Evolutionary conservation across 2,113 vertebrate species (phyloP).

Genomic region (Osmerus mordax): DNA sequence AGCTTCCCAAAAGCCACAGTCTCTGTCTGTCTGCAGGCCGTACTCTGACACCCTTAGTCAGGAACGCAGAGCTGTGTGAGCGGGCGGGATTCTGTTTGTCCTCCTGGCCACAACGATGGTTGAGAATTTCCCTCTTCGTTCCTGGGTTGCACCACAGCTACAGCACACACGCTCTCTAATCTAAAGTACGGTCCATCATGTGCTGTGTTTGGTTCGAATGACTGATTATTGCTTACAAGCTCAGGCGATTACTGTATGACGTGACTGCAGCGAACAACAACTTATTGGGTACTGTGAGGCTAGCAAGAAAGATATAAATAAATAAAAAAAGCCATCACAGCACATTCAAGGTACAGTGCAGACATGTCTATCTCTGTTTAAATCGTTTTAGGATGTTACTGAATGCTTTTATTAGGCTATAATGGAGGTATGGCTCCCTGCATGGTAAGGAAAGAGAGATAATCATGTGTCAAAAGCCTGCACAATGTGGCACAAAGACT

Average conservation of each 20-base stretch:
- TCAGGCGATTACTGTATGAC: neutral
- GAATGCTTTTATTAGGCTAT: slow-evolving; percentile 6
- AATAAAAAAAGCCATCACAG: neutral
- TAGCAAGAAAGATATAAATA: neutral
- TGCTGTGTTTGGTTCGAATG: slow-evolving; percentile 28
- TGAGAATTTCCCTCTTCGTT: neutral
- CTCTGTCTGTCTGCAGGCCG: neutral
- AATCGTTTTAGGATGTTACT: neutral
- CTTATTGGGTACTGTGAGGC: neutral
- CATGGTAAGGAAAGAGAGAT: slow-evolving; percentile 3
- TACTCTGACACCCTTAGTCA: slow-evolving; percentile 1
- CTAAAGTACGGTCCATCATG: neutral
- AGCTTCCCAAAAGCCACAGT: neutral
- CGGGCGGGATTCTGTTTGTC: slow-evolving; percentile 25
- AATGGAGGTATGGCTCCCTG: neutral
- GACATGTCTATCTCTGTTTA: slow-evolving; percentile 4
- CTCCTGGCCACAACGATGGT: slow-evolving; percentile 17
- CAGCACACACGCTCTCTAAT: slow-evolving; percentile 4
- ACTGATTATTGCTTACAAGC: slow-evolving; percentile 30
- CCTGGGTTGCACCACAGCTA: neutral
- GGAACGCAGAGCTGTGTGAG: slow-evolving; percentile 18
- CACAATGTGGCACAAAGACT: slow-evolving; percentile 27
- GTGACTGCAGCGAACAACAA: neutral
- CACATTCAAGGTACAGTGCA: slow-evolving; percentile 21
- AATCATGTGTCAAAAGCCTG: slow-evolving; percentile 25